A percentile compares a stretch with the other conserved stretches of the same genome.
Evolutionary conservation across 2,113 vertebrate genomes (phyloP).

Genomic region (Leiothrix lutea): DNA sequence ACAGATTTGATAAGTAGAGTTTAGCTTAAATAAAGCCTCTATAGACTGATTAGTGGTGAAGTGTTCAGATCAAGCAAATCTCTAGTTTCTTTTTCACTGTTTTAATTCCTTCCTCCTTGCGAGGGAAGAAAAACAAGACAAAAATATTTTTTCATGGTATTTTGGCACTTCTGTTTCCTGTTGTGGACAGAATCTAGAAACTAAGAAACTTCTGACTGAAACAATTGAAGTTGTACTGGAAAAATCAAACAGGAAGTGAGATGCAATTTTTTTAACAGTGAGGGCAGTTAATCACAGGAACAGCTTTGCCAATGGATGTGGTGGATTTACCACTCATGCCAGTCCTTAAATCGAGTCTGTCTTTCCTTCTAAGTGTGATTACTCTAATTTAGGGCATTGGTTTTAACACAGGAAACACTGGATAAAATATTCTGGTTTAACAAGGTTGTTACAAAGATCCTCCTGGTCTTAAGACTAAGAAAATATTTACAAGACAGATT

Average conservation of each 20-base stretch:
- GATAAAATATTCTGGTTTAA: background rate
- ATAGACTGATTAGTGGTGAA: background rate
- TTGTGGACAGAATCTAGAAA: conserved; percentile 35
- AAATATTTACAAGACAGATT: background rate
- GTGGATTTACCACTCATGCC: background rate
- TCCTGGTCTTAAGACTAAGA: background rate
- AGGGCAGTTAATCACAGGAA: conserved; percentile 16
- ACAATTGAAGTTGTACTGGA: conserved; percentile 33
- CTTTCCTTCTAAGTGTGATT: background rate
- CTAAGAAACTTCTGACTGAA: conserved; percentile 39
- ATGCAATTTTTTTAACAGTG: conserved; percentile 17
- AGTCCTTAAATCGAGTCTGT: background rate
- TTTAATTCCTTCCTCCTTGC: conserved; percentile 24
- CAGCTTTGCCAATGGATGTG: background rate
- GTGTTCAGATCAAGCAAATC: background rate
- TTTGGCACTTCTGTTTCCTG: conserved; percentile 61
- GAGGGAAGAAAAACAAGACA: conserved; percentile 8
- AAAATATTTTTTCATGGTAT: conserved; percentile 21
- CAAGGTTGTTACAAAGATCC: background rate
- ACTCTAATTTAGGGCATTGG: background rate
- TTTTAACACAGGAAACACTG: background rate
- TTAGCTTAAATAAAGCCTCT: background rate
- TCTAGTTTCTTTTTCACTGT: background rate
- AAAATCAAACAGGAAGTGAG: conserved; percentile 53
- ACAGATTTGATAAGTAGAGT: background rate